These are phyloP conservation scores for Protonemura montana DNA, from an alignment of 2,888 invertebrate species.

Conservation along the genomic window DNA sequence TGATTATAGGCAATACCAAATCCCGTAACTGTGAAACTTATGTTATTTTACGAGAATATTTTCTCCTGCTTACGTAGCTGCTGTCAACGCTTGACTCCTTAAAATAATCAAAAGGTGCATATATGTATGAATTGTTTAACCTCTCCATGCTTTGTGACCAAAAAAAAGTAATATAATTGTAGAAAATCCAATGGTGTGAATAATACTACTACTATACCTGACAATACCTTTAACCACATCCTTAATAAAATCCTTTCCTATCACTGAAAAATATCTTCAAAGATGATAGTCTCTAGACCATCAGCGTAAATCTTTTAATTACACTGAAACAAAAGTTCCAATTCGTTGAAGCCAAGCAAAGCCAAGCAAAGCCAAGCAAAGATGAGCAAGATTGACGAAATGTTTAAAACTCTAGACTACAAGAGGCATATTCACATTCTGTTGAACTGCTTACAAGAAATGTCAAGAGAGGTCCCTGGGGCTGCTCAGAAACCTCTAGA, in stretches of 20 bases:
- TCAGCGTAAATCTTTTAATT: not conserved
- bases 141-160: not conserved
- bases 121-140: not conserved
- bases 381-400: not conserved
- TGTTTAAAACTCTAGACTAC: constrained; percentile 3
- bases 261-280: too few relatives aligned
- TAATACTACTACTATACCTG: not conserved
- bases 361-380: not conserved
- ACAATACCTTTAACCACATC: not conserved
- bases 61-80: not conserved
- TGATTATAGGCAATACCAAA: not conserved
- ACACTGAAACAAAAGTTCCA: not conserved
- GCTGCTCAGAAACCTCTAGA: constrained; percentile 1
- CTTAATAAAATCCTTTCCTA: not conserved
- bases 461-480: constrained; percentile 34
- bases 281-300: too few relatives aligned
- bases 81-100: not conserved
- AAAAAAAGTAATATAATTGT: not conserved
- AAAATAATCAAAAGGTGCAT: not conserved
- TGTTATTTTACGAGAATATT: not conserved
- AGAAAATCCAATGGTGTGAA: not conserved
- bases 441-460: constrained; percentile 33
- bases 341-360: not conserved
- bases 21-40: not conserved
- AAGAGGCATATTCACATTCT: not conserved